phyloP scores from a whole-genome alignment of 2,888 invertebrate species.

The Leucozona laternaria region DNA sequence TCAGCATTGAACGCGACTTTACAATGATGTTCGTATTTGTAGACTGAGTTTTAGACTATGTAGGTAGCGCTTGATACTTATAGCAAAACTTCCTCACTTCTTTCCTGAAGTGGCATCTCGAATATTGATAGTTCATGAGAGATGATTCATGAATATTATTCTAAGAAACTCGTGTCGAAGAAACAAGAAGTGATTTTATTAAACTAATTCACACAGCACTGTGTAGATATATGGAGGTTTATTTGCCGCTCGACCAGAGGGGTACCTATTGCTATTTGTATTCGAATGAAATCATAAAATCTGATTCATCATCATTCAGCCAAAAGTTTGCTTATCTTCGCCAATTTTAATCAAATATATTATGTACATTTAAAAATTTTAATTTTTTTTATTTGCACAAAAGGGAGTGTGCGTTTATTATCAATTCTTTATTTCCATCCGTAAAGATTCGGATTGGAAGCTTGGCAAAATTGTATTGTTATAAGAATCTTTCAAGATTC shows the following conservation, averaged over 20 bases:
- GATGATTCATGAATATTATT: background rate
- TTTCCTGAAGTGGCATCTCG: too few relatives aligned
- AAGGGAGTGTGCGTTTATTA: conserved; percentile 1
- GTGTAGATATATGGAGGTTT: background rate
- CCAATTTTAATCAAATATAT: conserved; percentile 41
- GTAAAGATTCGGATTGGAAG: background rate
- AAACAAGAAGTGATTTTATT: background rate
- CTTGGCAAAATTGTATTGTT: background rate
- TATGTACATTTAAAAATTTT: too few relatives aligned
- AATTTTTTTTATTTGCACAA: background rate
- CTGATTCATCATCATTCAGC: conserved; percentile 44
- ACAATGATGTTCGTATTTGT: too few relatives aligned
- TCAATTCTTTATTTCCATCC: background rate
- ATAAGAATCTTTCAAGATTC: background rate
- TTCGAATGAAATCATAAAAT: conserved; percentile 37
- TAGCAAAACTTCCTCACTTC: too few relatives aligned
- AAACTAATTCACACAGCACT: conserved; percentile 1
- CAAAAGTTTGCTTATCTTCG: conserved; percentile 53
- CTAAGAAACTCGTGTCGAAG: background rate
- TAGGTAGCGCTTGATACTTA: too few relatives aligned
- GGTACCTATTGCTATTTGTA: background rate
- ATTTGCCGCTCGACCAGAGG: background rate
- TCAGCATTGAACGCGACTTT: too few relatives aligned
- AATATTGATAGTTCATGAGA: too few relatives aligned
- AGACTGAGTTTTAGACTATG: too few relatives aligned